Evolutionary conservation across 1,140 invertebrate species (phyloP).

Genomic region (Saccostrea echinata): DNA sequence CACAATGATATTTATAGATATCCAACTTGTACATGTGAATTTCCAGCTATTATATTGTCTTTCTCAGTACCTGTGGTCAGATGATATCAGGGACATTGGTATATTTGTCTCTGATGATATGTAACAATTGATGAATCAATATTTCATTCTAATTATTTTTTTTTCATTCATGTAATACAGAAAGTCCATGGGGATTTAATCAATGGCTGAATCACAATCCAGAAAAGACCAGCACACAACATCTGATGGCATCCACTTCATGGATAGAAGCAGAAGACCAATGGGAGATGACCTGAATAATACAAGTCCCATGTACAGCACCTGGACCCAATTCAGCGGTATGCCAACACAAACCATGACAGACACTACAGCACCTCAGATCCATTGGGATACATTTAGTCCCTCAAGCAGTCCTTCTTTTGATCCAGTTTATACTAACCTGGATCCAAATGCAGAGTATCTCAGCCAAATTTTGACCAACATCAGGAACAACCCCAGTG

Average conservation of each 20-base stretch:
- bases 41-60: no score
- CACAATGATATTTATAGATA: no score
- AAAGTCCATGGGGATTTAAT: background rate
- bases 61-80: no score
- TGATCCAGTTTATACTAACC: conserved; percentile 40
- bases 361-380: conserved; percentile 46
- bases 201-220: conserved; percentile 22
- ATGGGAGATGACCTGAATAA: background rate
- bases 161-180: background rate
- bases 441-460: conserved; percentile 43
- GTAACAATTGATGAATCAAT: no score
- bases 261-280: background rate
- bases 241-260: background rate
- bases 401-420: conserved; percentile 50
- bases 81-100: no score
- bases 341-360: conserved; percentile 59
- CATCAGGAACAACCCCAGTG: conserved; percentile 49
- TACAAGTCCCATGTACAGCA: conserved; percentile 15
- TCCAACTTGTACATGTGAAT: no score
- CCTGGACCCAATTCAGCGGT: conserved; percentile 67
- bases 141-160: no score
- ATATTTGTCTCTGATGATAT: no score
- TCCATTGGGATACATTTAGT: conserved; percentile 53
- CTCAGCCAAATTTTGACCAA: conserved; percentile 50
- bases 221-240: background rate